Conservation (phyloP, 2,888 invertebrate genomes). For the Cataglyphis rosenhaueri region DNA sequence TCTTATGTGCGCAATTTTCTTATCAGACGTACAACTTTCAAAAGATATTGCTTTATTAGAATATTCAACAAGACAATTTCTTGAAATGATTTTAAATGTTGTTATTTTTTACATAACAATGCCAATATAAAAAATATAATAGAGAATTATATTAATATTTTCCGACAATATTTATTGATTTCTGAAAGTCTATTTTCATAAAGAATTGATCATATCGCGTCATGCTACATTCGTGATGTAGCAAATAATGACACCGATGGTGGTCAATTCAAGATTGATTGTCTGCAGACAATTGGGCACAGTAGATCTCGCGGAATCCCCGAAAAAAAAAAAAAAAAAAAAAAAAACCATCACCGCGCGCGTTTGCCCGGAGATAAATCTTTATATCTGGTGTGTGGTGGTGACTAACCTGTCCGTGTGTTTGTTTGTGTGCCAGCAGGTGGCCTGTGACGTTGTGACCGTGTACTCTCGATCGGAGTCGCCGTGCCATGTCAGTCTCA, state of each 20-base stretch:
- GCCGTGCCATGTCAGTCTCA: constrained; percentile 85
- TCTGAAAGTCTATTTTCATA: background rate
- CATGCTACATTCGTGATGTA: background rate
- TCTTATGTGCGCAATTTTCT: constrained; percentile 1
- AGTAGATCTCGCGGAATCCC: constrained; percentile 12
- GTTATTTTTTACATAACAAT: background rate
- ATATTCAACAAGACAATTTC: background rate
- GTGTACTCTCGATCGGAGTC: constrained; percentile 85
- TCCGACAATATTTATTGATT: background rate
- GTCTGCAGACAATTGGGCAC: constrained; percentile 6
- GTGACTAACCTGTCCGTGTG: constrained; percentile 86
- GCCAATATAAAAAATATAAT: background rate
- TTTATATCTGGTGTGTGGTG: constrained; percentile 83
- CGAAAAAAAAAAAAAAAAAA: background rate
- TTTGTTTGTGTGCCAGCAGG: constrained; percentile 86
- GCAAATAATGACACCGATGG: background rate
- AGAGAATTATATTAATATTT: background rate
- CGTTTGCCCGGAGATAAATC: constrained; percentile 65
- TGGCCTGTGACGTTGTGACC: constrained; percentile 86
- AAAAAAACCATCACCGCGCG: constrained; percentile 63
- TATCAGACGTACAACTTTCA: background rate
- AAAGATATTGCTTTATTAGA: background rate
- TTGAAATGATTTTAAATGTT: background rate
- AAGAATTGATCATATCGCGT: background rate
- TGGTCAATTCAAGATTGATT: background rate